Percentiles rank a stretch among this genome's conserved stretches.
phyloP scores from a whole-genome alignment of 2,888 invertebrate species.

The Amblyjoppa fuscipennis region DNA sequence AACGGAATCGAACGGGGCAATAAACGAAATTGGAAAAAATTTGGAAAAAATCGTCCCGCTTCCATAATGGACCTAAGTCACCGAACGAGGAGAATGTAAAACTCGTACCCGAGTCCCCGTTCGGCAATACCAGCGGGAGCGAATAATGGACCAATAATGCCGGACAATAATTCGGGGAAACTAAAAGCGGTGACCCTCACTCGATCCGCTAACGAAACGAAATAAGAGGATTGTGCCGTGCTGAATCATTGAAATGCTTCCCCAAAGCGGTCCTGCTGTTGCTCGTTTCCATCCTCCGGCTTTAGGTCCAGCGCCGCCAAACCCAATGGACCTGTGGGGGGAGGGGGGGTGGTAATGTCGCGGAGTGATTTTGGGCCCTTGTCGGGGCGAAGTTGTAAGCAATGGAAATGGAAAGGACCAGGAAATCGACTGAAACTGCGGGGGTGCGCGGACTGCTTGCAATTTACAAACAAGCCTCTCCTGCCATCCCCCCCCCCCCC shows the following conservation, averaged over 20 bases:
- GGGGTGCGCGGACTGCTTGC: conserved; percentile 62
- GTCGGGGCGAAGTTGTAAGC: conserved; percentile 30
- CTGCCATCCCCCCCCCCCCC: conserved; percentile 27
- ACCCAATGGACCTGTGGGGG: background rate
- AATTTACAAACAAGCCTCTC: conserved; percentile 54
- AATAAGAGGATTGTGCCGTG: conserved; percentile 78
- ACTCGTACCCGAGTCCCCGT: background rate
- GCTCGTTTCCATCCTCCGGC: conserved; percentile 1
- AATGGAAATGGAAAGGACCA: conserved; percentile 6
- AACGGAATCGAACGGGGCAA: background rate
- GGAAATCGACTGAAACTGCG: conserved; percentile 53
- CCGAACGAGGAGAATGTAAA: background rate
- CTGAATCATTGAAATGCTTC: conserved; percentile 56
- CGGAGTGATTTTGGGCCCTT: conserved; percentile 25
- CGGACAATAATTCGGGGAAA: conserved; percentile 52
- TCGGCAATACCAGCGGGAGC: background rate
- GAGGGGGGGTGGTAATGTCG: conserved; percentile 16
- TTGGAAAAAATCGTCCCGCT: background rate
- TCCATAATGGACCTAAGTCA: background rate
- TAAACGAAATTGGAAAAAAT: background rate
- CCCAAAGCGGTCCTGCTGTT: conserved; percentile 7
- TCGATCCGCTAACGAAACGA: conserved; percentile 81
- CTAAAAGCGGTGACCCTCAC: conserved; percentile 51
- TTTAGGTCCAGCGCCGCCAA: conserved; percentile 23
- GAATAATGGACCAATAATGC: conserved; percentile 40